Conservation (phyloP, 2,888 invertebrate genomes). For the Limnephilus lunatus region DNA sequence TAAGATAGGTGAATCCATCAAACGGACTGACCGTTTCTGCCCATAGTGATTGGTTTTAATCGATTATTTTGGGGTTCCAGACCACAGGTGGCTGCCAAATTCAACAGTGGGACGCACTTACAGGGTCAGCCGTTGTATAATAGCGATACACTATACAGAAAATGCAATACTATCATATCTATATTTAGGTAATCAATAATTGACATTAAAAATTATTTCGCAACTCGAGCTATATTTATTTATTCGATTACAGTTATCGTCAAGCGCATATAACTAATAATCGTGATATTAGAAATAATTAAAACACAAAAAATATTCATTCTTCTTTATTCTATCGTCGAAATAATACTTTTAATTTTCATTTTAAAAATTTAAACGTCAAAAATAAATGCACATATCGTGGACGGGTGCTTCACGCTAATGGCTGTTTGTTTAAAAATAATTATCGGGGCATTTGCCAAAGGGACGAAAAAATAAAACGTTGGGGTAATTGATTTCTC, state of each 20-base stretch:
- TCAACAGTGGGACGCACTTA: too few relatives aligned
- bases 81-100: too few relatives aligned
- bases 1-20: too few relatives aligned
- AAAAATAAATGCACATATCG: background rate
- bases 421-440: slow-evolving; percentile 21
- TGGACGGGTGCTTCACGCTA: background rate
- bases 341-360: background rate
- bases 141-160: background rate
- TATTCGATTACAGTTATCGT: background rate
- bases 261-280: background rate
- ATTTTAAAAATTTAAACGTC: background rate
- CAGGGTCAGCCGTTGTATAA: background rate
- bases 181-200: background rate
- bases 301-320: background rate
- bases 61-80: too few relatives aligned
- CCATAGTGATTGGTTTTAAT: too few relatives aligned
- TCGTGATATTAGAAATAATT: background rate
- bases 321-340: background rate
- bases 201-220: background rate
- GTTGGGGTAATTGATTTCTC: slow-evolving; percentile 35
- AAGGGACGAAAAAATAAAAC: slow-evolving; percentile 2
- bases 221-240: background rate
- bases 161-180: background rate
- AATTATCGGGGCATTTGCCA: background rate
- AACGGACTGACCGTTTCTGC: too few relatives aligned